Percentiles rank a stretch among this genome's conserved stretches.
Evolutionary conservation across 2,797 vertebrate genomes (phyloP).

Genomic region (Pangasius larnaudii): DNA sequence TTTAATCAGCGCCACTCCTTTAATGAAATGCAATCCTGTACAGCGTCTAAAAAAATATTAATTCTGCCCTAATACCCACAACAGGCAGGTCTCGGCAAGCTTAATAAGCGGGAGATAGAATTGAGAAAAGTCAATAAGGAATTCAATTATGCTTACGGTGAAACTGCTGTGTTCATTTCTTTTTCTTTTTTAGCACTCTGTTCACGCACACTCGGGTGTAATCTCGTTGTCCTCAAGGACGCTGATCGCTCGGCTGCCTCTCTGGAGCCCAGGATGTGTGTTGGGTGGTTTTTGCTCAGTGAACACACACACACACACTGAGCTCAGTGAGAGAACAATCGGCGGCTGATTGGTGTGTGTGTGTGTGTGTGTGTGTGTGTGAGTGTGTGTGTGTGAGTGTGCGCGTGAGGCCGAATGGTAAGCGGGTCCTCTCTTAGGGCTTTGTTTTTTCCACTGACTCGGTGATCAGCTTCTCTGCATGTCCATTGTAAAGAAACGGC

Average conservation of each 20-base stretch:
- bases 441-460: constrained; percentile 8
- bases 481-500: background rate
- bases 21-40: constrained; percentile 74
- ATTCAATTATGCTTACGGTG: constrained; percentile 75
- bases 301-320: background rate
- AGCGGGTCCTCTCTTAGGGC: background rate
- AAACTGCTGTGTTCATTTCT: constrained; percentile 63
- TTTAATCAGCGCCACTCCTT: constrained; percentile 75
- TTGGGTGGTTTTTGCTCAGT: constrained; percentile 8
- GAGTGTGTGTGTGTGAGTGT: background rate
- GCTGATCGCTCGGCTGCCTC: constrained; percentile 16
- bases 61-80: constrained; percentile 76
- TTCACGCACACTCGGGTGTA: constrained; percentile 30
- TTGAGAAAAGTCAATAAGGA: constrained; percentile 80
- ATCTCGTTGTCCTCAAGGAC: constrained; percentile 67
- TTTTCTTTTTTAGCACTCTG: constrained; percentile 39
- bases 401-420: constrained; percentile 25
- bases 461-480: background rate
- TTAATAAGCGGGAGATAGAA: constrained; percentile 80
- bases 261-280: background rate
- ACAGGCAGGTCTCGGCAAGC: constrained; percentile 73
- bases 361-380: background rate
- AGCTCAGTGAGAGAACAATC: constrained; percentile 3
- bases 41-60: constrained; percentile 75
- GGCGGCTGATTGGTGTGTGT: background rate